Conservation (phyloP, 1,140 invertebrate genomes). For the Apis dorsata region DNA sequence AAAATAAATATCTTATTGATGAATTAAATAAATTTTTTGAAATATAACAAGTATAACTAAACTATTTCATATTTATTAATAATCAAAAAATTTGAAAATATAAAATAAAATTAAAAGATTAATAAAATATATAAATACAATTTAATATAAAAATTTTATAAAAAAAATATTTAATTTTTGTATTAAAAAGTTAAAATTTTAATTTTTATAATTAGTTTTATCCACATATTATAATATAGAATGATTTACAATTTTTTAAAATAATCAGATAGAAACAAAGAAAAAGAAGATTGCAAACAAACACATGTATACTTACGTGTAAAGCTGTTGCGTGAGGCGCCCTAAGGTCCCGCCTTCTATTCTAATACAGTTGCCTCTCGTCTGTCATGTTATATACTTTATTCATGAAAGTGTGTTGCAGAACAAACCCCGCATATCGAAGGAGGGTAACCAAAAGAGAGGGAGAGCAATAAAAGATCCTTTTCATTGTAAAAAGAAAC, state of each 20-base stretch:
- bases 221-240: background rate
- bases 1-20: too few relatives aligned
- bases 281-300: background rate
- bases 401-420: conserved; percentile 39
- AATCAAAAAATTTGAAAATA: background rate
- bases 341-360: conserved; percentile 41
- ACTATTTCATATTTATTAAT: background rate
- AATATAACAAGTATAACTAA: background rate
- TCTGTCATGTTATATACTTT: conserved; percentile 37
- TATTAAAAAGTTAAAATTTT: background rate
- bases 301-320: background rate
- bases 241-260: background rate
- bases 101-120: too few relatives aligned
- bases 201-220: background rate
- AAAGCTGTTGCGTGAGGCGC: conserved; percentile 39
- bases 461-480: conserved; percentile 26
- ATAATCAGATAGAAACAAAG: background rate
- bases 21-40: background rate
- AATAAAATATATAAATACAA: background rate
- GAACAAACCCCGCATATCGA: conserved; percentile 40
- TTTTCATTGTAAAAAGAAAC: conserved; percentile 34
- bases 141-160: background rate
- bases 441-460: conserved; percentile 10
- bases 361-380: conserved; percentile 38
- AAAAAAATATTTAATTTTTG: background rate